Evolutionary conservation across 2,797 vertebrate species (phyloP).

Genomic region (Oreortyx pictus): DNA sequence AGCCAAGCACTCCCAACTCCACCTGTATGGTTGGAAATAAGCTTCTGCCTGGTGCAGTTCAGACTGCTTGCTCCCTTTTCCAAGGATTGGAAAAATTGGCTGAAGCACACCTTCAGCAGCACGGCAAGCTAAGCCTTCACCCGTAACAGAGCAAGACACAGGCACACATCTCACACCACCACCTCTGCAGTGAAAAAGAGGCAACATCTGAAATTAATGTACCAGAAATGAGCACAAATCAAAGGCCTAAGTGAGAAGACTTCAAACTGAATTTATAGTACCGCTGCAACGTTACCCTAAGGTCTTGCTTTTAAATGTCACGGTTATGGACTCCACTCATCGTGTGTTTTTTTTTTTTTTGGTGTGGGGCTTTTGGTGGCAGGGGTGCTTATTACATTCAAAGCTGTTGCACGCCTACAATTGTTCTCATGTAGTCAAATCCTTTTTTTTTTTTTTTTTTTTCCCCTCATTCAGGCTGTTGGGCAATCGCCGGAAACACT

Average conservation of each 20-base stretch:
- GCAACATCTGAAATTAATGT: neutral
- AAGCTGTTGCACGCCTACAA: neutral
- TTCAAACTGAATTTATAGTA: neutral
- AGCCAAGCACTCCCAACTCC: neutral
- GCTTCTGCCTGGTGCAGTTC: neutral
- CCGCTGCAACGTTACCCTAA: neutral
- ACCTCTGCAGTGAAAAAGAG: neutral
- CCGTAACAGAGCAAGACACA: neutral
- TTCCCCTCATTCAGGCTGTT: neutral
- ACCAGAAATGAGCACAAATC: slow-evolving; percentile 29
- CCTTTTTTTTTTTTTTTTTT: neutral
- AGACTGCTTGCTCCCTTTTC: neutral
- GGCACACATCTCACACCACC: neutral
- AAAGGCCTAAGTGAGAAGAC: neutral
- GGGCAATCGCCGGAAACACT: slow-evolving; percentile 43
- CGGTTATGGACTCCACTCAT: neutral
- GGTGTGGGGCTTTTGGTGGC: neutral
- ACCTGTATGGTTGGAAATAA: neutral
- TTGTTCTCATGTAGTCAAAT: neutral
- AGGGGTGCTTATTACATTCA: neutral
- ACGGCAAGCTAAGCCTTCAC: rapidly evolving
- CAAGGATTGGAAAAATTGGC: neutral
- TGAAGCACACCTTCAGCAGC: neutral
- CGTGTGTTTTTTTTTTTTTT: neutral
- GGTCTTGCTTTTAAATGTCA: neutral